These are phyloP conservation scores for Hippopotamyrus pictus DNA, from an alignment of 2,797 vertebrate species.

Conservation along the genomic window DNA sequence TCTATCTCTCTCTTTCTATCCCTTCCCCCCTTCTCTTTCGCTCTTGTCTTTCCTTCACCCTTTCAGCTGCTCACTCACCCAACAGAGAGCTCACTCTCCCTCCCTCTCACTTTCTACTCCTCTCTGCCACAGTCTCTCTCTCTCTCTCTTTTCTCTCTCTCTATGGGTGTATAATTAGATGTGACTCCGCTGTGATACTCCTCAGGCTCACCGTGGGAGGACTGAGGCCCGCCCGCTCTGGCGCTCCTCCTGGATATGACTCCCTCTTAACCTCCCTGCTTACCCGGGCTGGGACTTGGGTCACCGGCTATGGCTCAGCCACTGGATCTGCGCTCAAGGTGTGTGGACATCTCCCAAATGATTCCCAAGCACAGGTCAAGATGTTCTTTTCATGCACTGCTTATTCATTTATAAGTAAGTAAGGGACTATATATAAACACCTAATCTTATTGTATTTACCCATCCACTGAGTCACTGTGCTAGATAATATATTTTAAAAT, in stretches of 20 bases:
- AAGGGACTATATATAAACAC: background rate
- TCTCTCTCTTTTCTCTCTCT: conserved; percentile 32
- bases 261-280: conserved; percentile 70
- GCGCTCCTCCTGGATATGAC: conserved; percentile 62
- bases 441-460: background rate
- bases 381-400: conserved; percentile 4
- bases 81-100: background rate
- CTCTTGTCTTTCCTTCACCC: conserved; percentile 2
- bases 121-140: conserved; percentile 6
- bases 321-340: conserved; percentile 42
- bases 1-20: conserved; percentile 1
- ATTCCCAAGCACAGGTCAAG: conserved; percentile 37
- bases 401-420: background rate
- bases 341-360: conserved; percentile 43
- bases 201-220: conserved; percentile 69
- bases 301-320: conserved; percentile 56
- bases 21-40: background rate
- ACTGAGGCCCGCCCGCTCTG: conserved; percentile 53
- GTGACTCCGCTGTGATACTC: conserved; percentile 66
- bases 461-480: background rate
- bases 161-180: conserved; percentile 70
- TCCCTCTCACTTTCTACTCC: conserved; percentile 4
- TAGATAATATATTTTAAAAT: background rate
- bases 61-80: background rate
- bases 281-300: conserved; percentile 52